Evolutionary conservation across 1,140 invertebrate genomes (phyloP).

Genomic region (Acromyrmex heyeri): DNA sequence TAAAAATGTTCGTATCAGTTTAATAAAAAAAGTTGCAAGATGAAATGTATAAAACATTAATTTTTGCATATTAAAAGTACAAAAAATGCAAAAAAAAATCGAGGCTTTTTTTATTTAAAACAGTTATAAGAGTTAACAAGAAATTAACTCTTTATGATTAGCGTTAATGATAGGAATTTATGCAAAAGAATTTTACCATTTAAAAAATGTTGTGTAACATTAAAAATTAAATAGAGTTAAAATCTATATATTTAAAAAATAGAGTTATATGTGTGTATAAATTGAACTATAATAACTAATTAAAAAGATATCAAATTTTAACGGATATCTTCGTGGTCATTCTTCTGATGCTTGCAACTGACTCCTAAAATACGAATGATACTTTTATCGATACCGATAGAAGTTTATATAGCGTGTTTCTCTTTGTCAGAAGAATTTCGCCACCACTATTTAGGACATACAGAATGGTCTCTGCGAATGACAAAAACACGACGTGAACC

Average conservation of each 20-base stretch:
- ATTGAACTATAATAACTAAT: neutral
- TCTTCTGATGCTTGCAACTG: constrained; percentile 56
- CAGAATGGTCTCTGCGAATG: constrained; percentile 61
- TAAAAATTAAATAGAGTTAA: neutral
- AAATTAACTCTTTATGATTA: neutral
- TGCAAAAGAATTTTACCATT: neutral
- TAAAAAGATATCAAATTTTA: neutral
- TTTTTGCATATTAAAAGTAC: neutral
- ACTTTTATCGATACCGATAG: constrained; percentile 64
- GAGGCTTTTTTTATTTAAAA: neutral
- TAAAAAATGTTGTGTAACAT: neutral
- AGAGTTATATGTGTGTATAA: neutral
- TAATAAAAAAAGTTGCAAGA: neutral
- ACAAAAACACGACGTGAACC: constrained; percentile 59
- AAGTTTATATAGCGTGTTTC: constrained; percentile 77
- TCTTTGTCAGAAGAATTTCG: constrained; percentile 78
- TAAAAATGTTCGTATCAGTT: neutral
- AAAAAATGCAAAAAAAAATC: neutral
- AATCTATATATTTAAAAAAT: neutral
- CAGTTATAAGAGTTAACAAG: neutral
- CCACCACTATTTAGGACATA: constrained; percentile 78
- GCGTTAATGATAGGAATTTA: neutral
- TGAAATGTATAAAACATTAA: neutral
- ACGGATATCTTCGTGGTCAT: constrained; percentile 79
- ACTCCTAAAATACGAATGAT: constrained; percentile 78